A percentile compares a stretch with the other conserved stretches of the same genome.
Conservation (phyloP, 2,888 invertebrate species). For the Pyrocoelia pectoralis region DNA sequence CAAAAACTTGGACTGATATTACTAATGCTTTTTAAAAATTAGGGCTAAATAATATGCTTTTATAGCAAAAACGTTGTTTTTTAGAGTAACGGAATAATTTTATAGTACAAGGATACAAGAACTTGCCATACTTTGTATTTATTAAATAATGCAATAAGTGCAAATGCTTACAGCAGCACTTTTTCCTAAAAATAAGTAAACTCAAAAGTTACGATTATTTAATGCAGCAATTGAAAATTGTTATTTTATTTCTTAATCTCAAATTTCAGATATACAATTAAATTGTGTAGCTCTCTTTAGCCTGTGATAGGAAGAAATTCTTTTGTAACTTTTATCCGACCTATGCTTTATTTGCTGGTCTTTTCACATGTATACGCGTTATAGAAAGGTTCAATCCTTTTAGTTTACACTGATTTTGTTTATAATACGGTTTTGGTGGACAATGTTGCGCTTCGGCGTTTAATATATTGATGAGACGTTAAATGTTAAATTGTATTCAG, state of each 20-base stretch:
- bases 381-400: slow-evolving; percentile 19
- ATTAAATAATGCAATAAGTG: slow-evolving; percentile 34
- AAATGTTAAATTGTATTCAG: slow-evolving; percentile 28
- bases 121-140: slow-evolving; percentile 51
- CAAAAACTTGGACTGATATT: slow-evolving; percentile 55
- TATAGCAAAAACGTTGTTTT: slow-evolving; percentile 30
- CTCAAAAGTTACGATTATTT: slow-evolving; percentile 1
- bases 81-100: slow-evolving; percentile 37
- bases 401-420: slow-evolving; percentile 43
- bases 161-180: slow-evolving; percentile 19
- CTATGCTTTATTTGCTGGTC: slow-evolving; percentile 40
- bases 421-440: slow-evolving; percentile 6
- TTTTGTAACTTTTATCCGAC: slow-evolving; percentile 42
- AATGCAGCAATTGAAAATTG: neutral
- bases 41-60: slow-evolving; percentile 38
- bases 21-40: slow-evolving; percentile 47
- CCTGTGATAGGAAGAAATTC: slow-evolving; percentile 55
- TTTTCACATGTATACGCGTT: slow-evolving; percentile 38
- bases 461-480: slow-evolving; percentile 7
- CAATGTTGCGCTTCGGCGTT: neutral
- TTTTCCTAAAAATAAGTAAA: slow-evolving; percentile 19
- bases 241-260: neutral
- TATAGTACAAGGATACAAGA: slow-evolving; percentile 54
- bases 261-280: slow-evolving; percentile 24
- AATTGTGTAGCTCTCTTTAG: slow-evolving; percentile 54